A percentile compares a stretch with the other conserved stretches of the same genome.
These are phyloP conservation scores for Cheilosia urbana DNA, from an alignment of 2,888 invertebrate species.

Conservation along the genomic window DNA sequence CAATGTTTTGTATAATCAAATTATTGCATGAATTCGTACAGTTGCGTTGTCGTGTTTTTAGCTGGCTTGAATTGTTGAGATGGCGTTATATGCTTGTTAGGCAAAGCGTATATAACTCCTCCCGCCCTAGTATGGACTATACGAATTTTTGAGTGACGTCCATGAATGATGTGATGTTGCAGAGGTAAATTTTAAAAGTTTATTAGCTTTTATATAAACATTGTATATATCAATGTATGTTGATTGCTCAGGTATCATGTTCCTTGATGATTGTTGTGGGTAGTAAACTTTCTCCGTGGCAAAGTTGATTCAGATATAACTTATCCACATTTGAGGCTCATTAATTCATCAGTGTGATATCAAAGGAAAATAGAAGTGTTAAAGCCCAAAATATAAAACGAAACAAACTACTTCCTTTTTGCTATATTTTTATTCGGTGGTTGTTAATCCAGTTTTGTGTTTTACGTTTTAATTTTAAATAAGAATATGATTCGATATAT, in stretches of 20 bases:
- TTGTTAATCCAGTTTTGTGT: background rate
- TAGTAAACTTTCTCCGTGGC: slow-evolving; percentile 1
- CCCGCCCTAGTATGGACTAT: background rate
- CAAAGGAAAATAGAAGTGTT: too few species aligned
- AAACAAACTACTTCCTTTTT: background rate
- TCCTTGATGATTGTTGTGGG: background rate
- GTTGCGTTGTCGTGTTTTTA: too few species aligned
- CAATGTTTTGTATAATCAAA: too few species aligned
- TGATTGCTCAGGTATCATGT: too few species aligned
- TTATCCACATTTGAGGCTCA: too few species aligned
- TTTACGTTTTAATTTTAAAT: background rate
- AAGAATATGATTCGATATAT: too few species aligned
- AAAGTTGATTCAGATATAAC: background rate
- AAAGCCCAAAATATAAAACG: slow-evolving; percentile 3
- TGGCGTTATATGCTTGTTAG: background rate
- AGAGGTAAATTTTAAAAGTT: background rate
- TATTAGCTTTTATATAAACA: too few species aligned
- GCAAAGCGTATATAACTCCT: slow-evolving; percentile 7
- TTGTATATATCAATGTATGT: too few species aligned
- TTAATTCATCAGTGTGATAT: too few species aligned
- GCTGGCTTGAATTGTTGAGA: too few species aligned
- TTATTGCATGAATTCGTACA: too few species aligned
- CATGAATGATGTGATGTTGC: slow-evolving; percentile 2
- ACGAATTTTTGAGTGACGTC: slow-evolving; percentile 9
- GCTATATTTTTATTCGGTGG: background rate